Evolutionary conservation across 2,797 vertebrate species (phyloP), one percentile per base, ranked within the genome.

Genomic region (Coilia nasus): DNA sequence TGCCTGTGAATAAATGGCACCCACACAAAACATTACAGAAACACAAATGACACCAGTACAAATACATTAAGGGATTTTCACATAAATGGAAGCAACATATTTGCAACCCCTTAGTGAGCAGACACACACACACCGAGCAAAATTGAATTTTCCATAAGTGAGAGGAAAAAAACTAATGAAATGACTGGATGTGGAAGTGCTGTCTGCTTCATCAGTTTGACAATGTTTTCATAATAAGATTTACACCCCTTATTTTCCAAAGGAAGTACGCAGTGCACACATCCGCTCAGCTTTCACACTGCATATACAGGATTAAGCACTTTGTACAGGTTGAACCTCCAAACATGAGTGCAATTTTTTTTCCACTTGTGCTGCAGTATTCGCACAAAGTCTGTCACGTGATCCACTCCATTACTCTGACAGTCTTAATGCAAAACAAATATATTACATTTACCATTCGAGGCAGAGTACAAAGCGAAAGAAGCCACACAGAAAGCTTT

Each of bases 61-160:
- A 25, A 71, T 25, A 71, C 2, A 71, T 35, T 4, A 71, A n/a
- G n/a, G 28, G 25, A 71, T 31, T 71, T 67, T 71, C 28, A 71
- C 64, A 35, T 31, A 71, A 31, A 14, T 31, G 31, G 64, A 25
- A 15, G 28, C 25, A 71, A 71, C 35, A 5, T 35, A 71, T 31
- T 17, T 71, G 64, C 28, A 71, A 82, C 44, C 44, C 28, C 60
- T 41, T 83, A 75, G 67, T 82, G 31, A 57, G 80, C 64, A 28
- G 9, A 60, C 11, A 50, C 44, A 59, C 78, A 84, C 71, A 83
- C 78, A 84, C 83, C 44, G 23, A 35, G 82, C 56, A 78, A 78
- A 78, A 44, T 6, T 44, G 19, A 44, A 31, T 35, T 31, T 78
- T 78, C 35, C 71, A 44, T 44, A 35, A 78, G 35, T 75, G 31